phyloP scores from a whole-genome alignment of 2,888 invertebrate species.

The Linyphia triangularis region DNA sequence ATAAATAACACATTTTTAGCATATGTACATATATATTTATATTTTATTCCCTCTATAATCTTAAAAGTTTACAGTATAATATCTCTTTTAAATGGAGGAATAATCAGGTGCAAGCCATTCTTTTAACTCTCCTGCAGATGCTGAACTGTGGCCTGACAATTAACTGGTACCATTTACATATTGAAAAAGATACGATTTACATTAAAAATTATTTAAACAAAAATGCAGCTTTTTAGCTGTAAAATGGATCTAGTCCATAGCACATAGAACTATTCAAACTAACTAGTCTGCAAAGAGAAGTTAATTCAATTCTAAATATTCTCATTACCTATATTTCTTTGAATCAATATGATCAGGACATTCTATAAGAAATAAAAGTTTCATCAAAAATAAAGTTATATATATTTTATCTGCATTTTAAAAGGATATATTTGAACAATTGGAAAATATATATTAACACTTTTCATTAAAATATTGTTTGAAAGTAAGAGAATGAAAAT shows the following conservation, averaged over 20 bases:
- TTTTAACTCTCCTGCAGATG: not conserved
- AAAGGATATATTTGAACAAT: too few species aligned
- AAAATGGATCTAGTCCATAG: not conserved
- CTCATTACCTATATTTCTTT: too few species aligned
- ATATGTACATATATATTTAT: not conserved
- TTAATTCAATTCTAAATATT: not conserved
- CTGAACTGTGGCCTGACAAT: not conserved
- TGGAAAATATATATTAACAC: too few species aligned
- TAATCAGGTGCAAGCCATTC: not conserved
- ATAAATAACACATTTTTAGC: not conserved
- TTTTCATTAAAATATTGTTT: too few species aligned
- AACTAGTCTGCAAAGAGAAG: not conserved
- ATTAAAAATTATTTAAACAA: not conserved
- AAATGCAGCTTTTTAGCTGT: not conserved
- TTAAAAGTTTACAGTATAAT: constrained; percentile 1
- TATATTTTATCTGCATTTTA: not conserved
- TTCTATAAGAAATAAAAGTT: not conserved
- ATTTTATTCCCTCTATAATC: not conserved
- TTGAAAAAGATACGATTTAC: not conserved
- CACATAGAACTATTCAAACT: not conserved
- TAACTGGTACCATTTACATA: not conserved
- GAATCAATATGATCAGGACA: too few species aligned
- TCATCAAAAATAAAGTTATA: not conserved
- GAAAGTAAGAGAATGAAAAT: too few species aligned
- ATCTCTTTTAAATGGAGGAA: constrained; percentile 11